phyloP scores from a whole-genome alignment of 2,113 vertebrate genomes.

The Muntiacus reevesi region DNA sequence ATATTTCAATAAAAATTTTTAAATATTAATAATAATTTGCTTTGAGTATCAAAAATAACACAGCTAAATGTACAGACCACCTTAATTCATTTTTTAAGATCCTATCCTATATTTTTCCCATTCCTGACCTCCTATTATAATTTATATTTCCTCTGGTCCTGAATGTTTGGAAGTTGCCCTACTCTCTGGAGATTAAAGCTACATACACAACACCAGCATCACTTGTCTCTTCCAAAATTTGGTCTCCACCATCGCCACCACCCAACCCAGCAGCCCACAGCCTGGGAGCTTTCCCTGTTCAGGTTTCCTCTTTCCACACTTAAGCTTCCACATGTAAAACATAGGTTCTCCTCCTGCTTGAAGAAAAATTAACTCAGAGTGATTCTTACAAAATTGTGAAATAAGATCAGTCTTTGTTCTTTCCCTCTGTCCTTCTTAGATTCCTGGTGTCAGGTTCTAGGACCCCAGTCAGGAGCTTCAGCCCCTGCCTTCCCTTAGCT shows the following conservation, averaged over 20 bases:
- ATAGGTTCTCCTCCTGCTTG: not conserved
- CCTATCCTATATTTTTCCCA: not conserved
- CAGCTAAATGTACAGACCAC: not conserved
- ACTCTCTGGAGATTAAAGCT: not conserved
- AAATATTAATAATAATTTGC: not conserved
- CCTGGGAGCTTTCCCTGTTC: not conserved
- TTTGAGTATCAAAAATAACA: slow-evolving; percentile 1
- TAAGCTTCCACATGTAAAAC: not conserved
- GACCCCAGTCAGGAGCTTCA: not conserved
- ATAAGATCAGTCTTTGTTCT: not conserved
- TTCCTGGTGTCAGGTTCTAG: not conserved
- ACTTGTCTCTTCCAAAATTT: not conserved
- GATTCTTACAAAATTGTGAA: not conserved
- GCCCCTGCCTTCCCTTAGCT: not conserved
- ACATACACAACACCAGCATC: not conserved
- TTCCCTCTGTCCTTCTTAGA: not conserved
- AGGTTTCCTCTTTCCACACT: not conserved
- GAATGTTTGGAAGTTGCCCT: not conserved
- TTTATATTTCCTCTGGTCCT: not conserved
- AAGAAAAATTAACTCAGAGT: slow-evolving; percentile 2
- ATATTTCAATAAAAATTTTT: not conserved
- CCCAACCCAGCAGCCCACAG: not conserved
- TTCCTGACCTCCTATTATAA: not conserved
- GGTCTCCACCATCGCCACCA: not conserved
- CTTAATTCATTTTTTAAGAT: slow-evolving; percentile 1